Evolutionary conservation across 2,888 invertebrate species (phyloP).

Genomic region (Clitarchus hookeri): DNA sequence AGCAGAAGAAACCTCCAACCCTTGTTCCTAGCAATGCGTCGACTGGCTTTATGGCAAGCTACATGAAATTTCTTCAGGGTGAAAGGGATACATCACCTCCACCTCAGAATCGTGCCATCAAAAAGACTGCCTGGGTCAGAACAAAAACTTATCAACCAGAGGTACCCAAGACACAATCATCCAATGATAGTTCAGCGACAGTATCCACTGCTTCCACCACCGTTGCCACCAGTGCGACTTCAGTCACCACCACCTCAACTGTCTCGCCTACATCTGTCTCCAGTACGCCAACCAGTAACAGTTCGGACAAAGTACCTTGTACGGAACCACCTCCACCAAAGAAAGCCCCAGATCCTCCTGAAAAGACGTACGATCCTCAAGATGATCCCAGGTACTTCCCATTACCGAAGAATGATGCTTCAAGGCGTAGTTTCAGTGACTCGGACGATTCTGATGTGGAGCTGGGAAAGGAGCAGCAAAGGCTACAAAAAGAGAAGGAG

Average conservation of each 20-base stretch:
- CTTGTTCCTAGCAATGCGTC: slow-evolving; percentile 60
- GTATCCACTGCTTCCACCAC: slow-evolving; percentile 53
- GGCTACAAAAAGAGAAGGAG: slow-evolving; percentile 32
- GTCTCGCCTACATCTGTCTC: slow-evolving; percentile 45
- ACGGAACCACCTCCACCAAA: slow-evolving; percentile 57
- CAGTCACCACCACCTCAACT: slow-evolving; percentile 51
- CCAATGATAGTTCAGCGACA: slow-evolving; percentile 51
- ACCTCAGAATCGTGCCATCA: slow-evolving; percentile 68
- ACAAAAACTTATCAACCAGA: slow-evolving; percentile 47
- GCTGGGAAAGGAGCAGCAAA: slow-evolving; percentile 31
- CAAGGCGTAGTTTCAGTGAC: slow-evolving; percentile 69
- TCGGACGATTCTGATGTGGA: slow-evolving; percentile 64
- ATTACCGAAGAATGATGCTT: slow-evolving; percentile 62
- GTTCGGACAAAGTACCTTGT: slow-evolving; percentile 52
- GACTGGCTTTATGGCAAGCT: slow-evolving; percentile 85
- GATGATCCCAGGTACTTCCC: slow-evolving; percentile 76
- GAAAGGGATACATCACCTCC: slow-evolving; percentile 82
- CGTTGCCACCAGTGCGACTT: slow-evolving; percentile 52
- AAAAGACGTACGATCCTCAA: slow-evolving; percentile 55
- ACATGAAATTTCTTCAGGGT: slow-evolving; percentile 81
- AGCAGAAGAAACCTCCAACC: slow-evolving; percentile 56
- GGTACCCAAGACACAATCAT: slow-evolving; percentile 29
- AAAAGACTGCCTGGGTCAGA: slow-evolving; percentile 70
- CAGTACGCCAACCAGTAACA: slow-evolving; percentile 50
- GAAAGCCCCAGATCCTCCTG: slow-evolving; percentile 34